Conservation (phyloP, 2,113 vertebrate genomes). For the Sorex araneus region DNA sequence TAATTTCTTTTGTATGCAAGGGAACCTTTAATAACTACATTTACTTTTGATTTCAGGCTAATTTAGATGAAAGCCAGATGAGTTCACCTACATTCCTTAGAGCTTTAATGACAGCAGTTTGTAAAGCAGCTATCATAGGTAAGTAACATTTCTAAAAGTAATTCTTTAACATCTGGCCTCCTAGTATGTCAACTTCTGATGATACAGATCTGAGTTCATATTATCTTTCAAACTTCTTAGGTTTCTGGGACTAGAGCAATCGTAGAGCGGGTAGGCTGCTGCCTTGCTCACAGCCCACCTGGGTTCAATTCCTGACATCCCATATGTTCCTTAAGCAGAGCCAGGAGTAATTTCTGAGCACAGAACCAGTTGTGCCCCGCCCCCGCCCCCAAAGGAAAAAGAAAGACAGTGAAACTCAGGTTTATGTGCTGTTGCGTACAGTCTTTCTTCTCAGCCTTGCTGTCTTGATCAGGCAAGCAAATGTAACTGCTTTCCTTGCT, state of each 20-base stretch:
- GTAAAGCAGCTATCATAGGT: conserved; percentile 99
- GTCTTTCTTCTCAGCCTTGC: neutral
- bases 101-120: conserved; percentile 99
- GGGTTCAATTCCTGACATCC: no score
- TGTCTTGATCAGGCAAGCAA: neutral
- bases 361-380: no score
- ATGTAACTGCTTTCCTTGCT: neutral
- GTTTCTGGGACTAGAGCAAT: no score
- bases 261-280: no score
- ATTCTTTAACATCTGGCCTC: neutral
- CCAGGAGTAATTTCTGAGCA: no score
- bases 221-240: neutral
- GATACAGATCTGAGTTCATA: conserved; percentile 1
- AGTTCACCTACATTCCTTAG: conserved; percentile 98
- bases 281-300: no score
- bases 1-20: fast-evolving
- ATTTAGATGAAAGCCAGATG: conserved; percentile 97
- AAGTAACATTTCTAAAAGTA: conserved; percentile 82
- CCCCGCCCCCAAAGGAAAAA: no score
- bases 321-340: no score
- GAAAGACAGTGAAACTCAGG: neutral
- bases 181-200: neutral
- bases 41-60: conserved; percentile 91
- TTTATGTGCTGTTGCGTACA: neutral
- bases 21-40: neutral